A percentile compares a stretch with the other conserved stretches of the same genome.
Evolutionary conservation across 2,888 invertebrate species (phyloP).

Genomic region (Dasypogon diadema): DNA sequence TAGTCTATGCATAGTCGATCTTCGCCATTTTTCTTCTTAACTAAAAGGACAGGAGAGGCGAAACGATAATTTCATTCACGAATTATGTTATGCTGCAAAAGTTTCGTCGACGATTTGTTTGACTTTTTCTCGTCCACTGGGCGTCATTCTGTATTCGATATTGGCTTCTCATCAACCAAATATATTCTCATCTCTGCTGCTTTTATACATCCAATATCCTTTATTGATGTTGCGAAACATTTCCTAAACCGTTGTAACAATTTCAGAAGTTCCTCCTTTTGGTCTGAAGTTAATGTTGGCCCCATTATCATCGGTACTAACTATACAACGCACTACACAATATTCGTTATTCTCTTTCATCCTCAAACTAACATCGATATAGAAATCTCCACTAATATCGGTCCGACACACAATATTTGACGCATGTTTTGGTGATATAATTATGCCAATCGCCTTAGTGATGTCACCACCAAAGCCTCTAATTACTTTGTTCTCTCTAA

Average conservation of each 20-base stretch:
- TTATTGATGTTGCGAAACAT: constrained; percentile 16
- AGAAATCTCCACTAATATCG: not conserved
- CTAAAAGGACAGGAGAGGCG: constrained; percentile 54
- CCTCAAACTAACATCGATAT: not conserved
- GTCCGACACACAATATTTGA: not conserved
- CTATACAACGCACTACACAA: not conserved
- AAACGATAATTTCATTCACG: constrained; percentile 59
- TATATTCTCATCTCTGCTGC: constrained; percentile 53
- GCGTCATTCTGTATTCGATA: constrained; percentile 59
- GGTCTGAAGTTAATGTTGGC: not conserved
- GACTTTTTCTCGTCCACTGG: constrained; percentile 39
- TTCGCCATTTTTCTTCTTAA: constrained; percentile 59
- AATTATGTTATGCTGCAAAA: constrained; percentile 57
- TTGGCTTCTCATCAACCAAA: constrained; percentile 56
- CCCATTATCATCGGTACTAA: not conserved
- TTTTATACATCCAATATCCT: constrained; percentile 43
- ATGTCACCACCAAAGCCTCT: constrained; percentile 48
- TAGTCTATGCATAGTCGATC: constrained; percentile 60
- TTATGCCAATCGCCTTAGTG: not conserved
- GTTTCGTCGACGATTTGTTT: constrained; percentile 52
- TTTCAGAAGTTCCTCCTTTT: not conserved
- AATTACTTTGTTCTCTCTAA: constrained; percentile 4
- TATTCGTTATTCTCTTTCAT: not conserved
- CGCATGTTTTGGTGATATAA: not conserved
- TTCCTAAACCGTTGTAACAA: not conserved